phyloP scores from a whole-genome alignment of 2,113 vertebrate species.

The Mola mola region DNA sequence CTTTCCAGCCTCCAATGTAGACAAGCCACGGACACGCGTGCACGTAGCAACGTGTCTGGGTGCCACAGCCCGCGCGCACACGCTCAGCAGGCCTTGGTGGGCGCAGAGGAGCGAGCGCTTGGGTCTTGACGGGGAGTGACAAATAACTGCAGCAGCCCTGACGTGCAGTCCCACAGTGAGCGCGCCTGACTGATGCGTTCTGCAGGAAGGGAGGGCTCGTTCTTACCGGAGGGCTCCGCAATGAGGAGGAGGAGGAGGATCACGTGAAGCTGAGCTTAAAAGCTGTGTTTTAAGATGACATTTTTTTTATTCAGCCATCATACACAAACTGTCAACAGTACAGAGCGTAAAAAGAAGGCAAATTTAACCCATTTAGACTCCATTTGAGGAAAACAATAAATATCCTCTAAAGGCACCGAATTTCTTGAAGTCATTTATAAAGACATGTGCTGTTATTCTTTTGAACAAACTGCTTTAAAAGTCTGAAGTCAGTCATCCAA shows the following conservation, averaged over 20 bases:
- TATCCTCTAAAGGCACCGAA: background rate
- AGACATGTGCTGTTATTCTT: too few relatives aligned
- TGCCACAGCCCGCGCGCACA: background rate
- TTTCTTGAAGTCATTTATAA: too few relatives aligned
- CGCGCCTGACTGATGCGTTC: slow-evolving; percentile 40
- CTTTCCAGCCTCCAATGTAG: slow-evolving; percentile 12
- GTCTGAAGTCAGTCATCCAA: background rate
- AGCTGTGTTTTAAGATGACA: background rate
- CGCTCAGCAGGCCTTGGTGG: slow-evolving; percentile 31
- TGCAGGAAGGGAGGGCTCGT: slow-evolving; percentile 17
- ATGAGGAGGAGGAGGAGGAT: too few relatives aligned
- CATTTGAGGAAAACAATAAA: background rate
- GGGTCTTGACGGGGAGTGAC: slow-evolving; percentile 69
- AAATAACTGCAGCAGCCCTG: slow-evolving; percentile 71
- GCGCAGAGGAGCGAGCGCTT: slow-evolving; percentile 48
- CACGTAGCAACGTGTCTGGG: background rate
- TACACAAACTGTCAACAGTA: background rate
- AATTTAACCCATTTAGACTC: background rate
- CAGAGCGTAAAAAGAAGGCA: too few relatives aligned
- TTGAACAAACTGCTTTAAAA: too few relatives aligned
- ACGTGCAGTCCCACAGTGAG: slow-evolving; percentile 46
- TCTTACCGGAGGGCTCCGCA: slow-evolving; percentile 5
- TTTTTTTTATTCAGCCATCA: background rate
- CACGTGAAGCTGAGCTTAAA: background rate
- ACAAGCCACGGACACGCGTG: slow-evolving; percentile 6